phyloP scores from a whole-genome alignment of 1,140 invertebrate species.

The Drosophila erecta region DNA sequence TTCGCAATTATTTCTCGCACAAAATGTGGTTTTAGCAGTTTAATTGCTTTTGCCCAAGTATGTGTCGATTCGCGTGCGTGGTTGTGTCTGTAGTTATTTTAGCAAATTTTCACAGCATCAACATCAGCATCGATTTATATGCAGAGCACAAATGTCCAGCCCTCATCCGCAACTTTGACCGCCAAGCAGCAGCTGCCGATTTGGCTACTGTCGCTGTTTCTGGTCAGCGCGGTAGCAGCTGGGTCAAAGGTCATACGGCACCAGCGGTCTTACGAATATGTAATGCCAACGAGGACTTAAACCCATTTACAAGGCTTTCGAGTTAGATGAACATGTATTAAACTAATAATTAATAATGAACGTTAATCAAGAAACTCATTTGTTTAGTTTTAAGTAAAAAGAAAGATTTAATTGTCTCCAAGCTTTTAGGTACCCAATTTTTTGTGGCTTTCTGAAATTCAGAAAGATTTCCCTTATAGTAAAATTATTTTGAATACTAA shows the following conservation, averaged over 20 bases:
- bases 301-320: too few species aligned
- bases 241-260: neutral
- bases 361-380: too few species aligned
- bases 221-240: conserved; percentile 1
- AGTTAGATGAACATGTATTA: too few species aligned
- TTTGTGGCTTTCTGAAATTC: too few species aligned
- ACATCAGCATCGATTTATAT: conserved; percentile 82
- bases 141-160: conserved; percentile 59
- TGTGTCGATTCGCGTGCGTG: conserved; percentile 36
- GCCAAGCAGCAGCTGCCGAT: conserved; percentile 46
- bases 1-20: conserved; percentile 83
- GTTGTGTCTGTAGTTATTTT: conserved; percentile 76
- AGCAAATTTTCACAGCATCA: conserved; percentile 81
- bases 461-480: too few species aligned
- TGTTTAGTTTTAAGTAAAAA: too few species aligned
- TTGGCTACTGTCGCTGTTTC: conserved; percentile 13
- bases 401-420: too few species aligned
- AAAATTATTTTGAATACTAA: too few species aligned
- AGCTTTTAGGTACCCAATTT: too few species aligned
- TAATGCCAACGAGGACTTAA: neutral
- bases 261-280: neutral
- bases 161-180: conserved; percentile 36
- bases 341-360: too few species aligned
- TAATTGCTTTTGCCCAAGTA: conserved; percentile 79
- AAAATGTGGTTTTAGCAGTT: conserved; percentile 83